These are phyloP conservation scores for Caenorhabditis angaria DNA, from an alignment of 2,888 invertebrate species.

Conservation along the genomic window DNA sequence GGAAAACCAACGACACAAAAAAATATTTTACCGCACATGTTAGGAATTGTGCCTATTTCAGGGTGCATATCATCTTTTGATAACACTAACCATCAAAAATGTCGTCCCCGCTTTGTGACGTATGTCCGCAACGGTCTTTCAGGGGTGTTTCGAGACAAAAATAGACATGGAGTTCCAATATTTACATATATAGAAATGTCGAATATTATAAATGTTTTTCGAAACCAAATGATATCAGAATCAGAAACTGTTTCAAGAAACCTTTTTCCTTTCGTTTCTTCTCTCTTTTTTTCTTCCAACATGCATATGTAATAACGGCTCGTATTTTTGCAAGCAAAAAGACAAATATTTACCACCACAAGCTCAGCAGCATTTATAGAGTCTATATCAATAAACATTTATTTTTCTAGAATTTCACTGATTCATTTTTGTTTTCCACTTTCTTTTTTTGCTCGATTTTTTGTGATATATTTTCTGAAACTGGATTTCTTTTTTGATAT, in stretches of 20 bases:
- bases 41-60: not conserved
- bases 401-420: not conserved
- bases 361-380: slow-evolving; percentile 2
- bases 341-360: not conserved
- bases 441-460: not conserved
- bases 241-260: no score
- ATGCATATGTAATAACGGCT: not conserved
- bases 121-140: slow-evolving; percentile 1
- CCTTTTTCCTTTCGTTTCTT: no score
- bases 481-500: not conserved
- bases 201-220: not conserved
- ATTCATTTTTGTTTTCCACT: not conserved
- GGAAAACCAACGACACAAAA: no score
- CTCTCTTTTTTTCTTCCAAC: not conserved
- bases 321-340: slow-evolving; percentile 1
- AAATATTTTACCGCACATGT: no score
- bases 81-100: not conserved
- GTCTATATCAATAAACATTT: slow-evolving; percentile 2
- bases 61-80: not conserved
- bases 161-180: slow-evolving; percentile 1
- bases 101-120: not conserved
- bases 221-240: not conserved
- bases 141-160: slow-evolving; percentile 1
- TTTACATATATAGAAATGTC: not conserved
- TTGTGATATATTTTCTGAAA: not conserved